A percentile compares a stretch with the other conserved stretches of the same genome.
phyloP scores from a whole-genome alignment of 2,797 vertebrate species.

The Myotis daubentonii region DNA sequence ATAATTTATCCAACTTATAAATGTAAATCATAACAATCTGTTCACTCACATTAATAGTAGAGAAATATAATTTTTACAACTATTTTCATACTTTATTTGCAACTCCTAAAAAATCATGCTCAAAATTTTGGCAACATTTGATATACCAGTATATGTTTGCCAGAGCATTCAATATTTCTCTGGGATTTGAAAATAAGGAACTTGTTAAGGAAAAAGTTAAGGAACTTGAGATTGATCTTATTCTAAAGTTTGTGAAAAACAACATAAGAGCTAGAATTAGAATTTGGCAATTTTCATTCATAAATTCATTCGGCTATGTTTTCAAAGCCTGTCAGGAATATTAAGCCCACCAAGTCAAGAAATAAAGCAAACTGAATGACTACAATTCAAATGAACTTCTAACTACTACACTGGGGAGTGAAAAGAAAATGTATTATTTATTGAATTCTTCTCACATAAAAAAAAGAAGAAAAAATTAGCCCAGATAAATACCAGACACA shows the following conservation, averaged over 20 bases:
- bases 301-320: conserved; percentile 16
- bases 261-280: background rate
- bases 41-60: background rate
- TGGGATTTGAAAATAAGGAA: conserved; percentile 7
- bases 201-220: background rate
- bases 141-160: background rate
- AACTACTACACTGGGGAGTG: background rate
- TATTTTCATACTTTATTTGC: background rate
- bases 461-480: background rate
- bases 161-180: background rate
- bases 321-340: conserved; percentile 17
- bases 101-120: background rate
- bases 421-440: conserved; percentile 32
- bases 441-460: conserved; percentile 42
- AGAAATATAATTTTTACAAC: background rate
- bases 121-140: background rate
- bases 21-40: background rate
- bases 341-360: conserved; percentile 14
- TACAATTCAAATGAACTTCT: background rate
- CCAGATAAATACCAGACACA: conserved; percentile 65
- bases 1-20: background rate
- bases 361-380: conserved; percentile 13
- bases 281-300: conserved; percentile 56
- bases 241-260: background rate
- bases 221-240: background rate